Conservation (phyloP, 2,797 vertebrate species). For the Dryobates pubescens region DNA sequence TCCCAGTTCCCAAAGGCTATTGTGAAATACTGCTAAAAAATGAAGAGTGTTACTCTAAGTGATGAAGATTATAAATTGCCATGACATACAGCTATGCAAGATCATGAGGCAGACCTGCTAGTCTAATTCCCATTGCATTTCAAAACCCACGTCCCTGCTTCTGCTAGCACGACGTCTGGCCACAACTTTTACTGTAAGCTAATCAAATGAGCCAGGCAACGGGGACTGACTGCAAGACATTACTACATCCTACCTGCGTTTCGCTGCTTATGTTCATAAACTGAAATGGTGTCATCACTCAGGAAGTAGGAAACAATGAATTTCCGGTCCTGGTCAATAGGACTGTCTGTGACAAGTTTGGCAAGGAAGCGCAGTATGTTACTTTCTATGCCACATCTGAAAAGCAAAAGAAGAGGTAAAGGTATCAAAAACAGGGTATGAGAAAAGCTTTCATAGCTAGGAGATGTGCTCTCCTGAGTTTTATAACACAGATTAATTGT, state of each 20-base stretch:
- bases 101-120: neutral
- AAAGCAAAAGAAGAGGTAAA: slow-evolving; percentile 15
- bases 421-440: neutral
- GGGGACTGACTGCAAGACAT: neutral
- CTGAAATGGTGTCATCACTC: slow-evolving; percentile 85
- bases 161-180: neutral
- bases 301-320: slow-evolving; percentile 90
- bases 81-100: neutral
- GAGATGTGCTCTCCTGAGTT: neutral
- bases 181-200: neutral
- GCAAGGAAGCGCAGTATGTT: slow-evolving; percentile 84
- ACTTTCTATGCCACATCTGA: slow-evolving; percentile 83
- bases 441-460: neutral
- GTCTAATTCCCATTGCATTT: neutral
- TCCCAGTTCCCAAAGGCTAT: neutral
- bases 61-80: slow-evolving; percentile 5
- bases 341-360: slow-evolving; percentile 79
- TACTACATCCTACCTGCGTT: slow-evolving; percentile 85
- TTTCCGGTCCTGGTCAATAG: slow-evolving; percentile 76
- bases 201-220: neutral
- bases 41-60: neutral
- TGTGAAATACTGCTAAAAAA: neutral
- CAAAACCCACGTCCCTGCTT: neutral
- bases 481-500: neutral
- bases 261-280: slow-evolving; percentile 83